Conservation (phyloP, 37 sponge, comb jelly and placozoan genomes). For the Hexactinellida sp. region DNA sequence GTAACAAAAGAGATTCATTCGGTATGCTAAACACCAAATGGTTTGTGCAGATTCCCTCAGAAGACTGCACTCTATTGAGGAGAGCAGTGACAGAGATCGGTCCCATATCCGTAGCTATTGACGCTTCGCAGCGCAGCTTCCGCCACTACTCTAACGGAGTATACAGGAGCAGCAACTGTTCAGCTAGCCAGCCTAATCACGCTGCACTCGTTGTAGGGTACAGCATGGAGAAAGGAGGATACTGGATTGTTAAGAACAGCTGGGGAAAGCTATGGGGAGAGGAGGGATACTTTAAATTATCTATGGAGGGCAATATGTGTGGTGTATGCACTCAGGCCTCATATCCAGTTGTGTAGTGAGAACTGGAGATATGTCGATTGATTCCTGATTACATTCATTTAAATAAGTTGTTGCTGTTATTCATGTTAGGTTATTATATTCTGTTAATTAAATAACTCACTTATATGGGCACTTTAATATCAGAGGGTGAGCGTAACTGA, state of each 20-base stretch:
- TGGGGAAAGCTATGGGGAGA: conserved; percentile 76
- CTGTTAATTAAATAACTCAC: too few species aligned
- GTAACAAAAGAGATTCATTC: too few species aligned
- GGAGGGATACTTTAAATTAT: conserved; percentile 64
- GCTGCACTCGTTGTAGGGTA: neutral
- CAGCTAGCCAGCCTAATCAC: neutral
- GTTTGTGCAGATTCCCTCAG: neutral
- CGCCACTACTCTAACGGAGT: neutral
- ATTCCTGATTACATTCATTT: too few species aligned
- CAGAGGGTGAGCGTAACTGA: too few species aligned
- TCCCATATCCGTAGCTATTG: neutral
- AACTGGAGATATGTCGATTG: too few species aligned
- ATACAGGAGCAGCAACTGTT: neutral
- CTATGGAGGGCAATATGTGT: conserved; percentile 49
- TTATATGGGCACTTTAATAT: too few species aligned
- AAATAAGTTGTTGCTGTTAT: too few species aligned
- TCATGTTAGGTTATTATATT: too few species aligned
- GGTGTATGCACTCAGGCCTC: conserved; percentile 66
- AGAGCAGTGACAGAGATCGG: neutral
- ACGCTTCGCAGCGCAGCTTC: neutral
- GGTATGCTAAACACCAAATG: too few species aligned
- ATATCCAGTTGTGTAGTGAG: conserved; percentile 39
- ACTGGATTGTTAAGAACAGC: conserved; percentile 23
- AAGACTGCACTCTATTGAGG: neutral
- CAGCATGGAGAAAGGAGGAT: neutral